Percentiles rank a stretch among this genome's conserved stretches.
Conservation (phyloP, 2,888 invertebrate species). For the Lucinisca nassula region DNA sequence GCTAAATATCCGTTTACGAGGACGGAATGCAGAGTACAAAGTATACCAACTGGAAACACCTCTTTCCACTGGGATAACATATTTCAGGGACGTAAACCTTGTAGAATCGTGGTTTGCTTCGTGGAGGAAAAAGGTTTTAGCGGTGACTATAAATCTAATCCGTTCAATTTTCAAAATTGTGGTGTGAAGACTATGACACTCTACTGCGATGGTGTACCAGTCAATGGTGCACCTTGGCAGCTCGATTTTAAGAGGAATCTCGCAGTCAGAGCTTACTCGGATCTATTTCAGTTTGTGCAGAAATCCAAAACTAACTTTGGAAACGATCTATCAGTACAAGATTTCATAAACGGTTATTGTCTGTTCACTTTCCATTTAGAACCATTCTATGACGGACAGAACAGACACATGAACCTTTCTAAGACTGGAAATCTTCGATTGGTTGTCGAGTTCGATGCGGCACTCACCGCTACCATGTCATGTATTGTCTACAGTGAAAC, state of each 20-base stretch:
- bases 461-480: neutral
- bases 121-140: neutral
- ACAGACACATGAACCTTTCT: neutral
- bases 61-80: conserved; percentile 11
- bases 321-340: neutral
- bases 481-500: neutral
- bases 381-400: neutral
- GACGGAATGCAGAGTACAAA: neutral
- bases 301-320: neutral
- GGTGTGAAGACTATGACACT: neutral
- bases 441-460: neutral
- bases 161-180: conserved; percentile 9
- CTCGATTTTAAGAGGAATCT: neutral
- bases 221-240: neutral
- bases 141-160: neutral
- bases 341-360: neutral
- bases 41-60: neutral
- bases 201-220: conserved; percentile 8
- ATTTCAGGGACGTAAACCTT: conserved; percentile 16
- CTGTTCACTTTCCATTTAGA: neutral
- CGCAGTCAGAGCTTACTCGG: neutral
- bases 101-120: neutral
- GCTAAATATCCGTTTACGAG: conserved; percentile 4
- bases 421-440: conserved; percentile 7
- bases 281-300: neutral